Conservation (phyloP, 2,113 vertebrate species). For the Oryctolagus cuniculus region mOryCun1.1 NC_091440.1:120147001-120147500, state of each 20-base stretch:
- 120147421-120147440: constrained; percentile 1
- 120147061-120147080: background rate
- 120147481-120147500: background rate
- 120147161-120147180: constrained; percentile 34
- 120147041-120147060: background rate
- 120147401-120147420: background rate
- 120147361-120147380: background rate
- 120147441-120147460: background rate
- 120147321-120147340: constrained; percentile 25
- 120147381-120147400: background rate
- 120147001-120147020: constrained; percentile 4
- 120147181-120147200: background rate
- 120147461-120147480: background rate
- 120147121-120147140: background rate
- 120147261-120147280: constrained; percentile 5
- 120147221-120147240: background rate
- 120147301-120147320: constrained; percentile 31
- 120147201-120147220: background rate
- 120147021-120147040: background rate
- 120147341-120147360: background rate
- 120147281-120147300: background rate
- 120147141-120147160: constrained; percentile 16
- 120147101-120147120: constrained; percentile 43
- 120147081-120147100: constrained; percentile 51
- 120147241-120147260: background rate